Evolutionary conservation across 1,140 invertebrate species (phyloP), one percentile per base, ranked within the genome.

Genomic region (Drosophila tani): DNA sequence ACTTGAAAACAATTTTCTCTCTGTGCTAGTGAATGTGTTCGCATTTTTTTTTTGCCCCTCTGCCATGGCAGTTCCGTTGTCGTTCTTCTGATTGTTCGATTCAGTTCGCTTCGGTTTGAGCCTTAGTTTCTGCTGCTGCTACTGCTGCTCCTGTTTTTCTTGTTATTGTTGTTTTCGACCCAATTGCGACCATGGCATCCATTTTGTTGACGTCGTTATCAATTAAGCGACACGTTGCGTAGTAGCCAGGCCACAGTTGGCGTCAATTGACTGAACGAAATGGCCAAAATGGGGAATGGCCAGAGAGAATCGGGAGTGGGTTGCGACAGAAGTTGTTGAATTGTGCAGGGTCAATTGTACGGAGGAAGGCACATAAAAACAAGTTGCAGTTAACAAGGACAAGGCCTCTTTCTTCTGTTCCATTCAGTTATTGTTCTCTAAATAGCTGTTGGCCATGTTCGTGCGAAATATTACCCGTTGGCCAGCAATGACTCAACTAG

Each of bases 191-290:
- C 58, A 83, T 81, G 73, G 81, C 81, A 79, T 82, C 81, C 80
- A 87, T 87, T 87, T 87, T 77, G 80, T 88, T 88, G 84, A 88
- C 65, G 80, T 88, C 81, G 84, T 88, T 87, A 87, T 87, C 83
- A 87, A 87, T 87, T 87, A 87, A 84, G 77, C 76, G 83, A 88
- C 80, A 86, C 83, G 80, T 82, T 86, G 83, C 76, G 59, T 79
- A 79, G 83, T 82, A 79, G 83, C 76, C 64, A 56, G 80, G 55
- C 41, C 80, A 81, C 80, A 88, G 84, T 87, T 87, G 83, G 71
- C 62, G 68, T 60, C 84, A 88, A 87, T 88, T 78, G 84, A 81
- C 73, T 64, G 80, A 68, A 70, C 71, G 27, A 51, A 85, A 85
- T 75, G 65, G 73, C 64, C 83, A 53, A 85, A 81, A 76, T 59